Evolutionary conservation across 2,888 invertebrate species (phyloP).

Genomic region (Gymnosoma rotundatum): DNA sequence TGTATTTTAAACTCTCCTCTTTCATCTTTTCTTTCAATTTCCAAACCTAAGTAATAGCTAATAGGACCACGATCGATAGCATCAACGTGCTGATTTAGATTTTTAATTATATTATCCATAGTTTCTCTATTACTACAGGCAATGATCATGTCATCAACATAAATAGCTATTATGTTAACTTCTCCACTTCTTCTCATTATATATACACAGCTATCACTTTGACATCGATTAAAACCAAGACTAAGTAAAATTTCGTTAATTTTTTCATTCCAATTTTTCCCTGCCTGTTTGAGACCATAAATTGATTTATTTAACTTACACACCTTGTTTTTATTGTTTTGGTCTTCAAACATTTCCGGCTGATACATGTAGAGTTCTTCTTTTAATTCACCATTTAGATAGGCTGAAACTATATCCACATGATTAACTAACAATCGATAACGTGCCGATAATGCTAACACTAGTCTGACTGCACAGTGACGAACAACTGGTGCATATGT

Average conservation of each 20-base stretch:
- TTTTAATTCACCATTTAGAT: conserved; percentile 64
- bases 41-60: not conserved
- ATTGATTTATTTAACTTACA: conserved; percentile 40
- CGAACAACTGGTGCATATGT: conserved; percentile 72
- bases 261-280: conserved; percentile 50
- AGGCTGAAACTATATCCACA: conserved; percentile 66
- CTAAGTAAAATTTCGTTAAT: conserved; percentile 33
- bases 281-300: conserved; percentile 57
- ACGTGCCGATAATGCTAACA: conserved; percentile 55
- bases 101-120: conserved; percentile 19
- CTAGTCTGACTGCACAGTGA: conserved; percentile 69
- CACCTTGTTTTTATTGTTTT: conserved; percentile 11
- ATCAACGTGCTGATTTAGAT: conserved; percentile 29
- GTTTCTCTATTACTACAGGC: conserved; percentile 25
- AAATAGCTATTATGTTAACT: conserved; percentile 25
- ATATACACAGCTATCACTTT: conserved; percentile 59
- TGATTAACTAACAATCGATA: conserved; percentile 56
- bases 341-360: conserved; percentile 57
- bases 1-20: too few species aligned
- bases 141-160: conserved; percentile 43
- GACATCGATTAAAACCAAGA: conserved; percentile 40
- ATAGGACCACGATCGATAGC: conserved; percentile 31
- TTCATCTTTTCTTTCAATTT: too few species aligned
- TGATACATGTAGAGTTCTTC: conserved; percentile 67
- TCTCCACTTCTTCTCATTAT: not conserved